A percentile compares a stretch with the other conserved stretches of the same genome.
Evolutionary conservation across 2,113 vertebrate genomes (phyloP).

Genomic region (Oxyruncus cristatus): DNA sequence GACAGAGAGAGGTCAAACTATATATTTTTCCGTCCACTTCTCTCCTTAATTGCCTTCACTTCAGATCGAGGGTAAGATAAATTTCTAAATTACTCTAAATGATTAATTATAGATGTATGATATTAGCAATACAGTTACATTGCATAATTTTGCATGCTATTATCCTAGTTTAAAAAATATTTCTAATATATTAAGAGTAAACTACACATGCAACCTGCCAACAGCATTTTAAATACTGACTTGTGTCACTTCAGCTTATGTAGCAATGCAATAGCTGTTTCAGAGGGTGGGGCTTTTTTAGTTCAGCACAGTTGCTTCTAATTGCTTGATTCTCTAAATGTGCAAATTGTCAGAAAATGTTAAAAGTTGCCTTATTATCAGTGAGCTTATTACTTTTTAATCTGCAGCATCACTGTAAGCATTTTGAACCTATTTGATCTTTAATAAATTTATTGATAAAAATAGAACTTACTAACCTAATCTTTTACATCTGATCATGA

Average conservation of each 20-base stretch:
- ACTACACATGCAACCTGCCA: slow-evolving; percentile 18
- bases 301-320: slow-evolving; percentile 20
- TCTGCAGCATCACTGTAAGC: neutral
- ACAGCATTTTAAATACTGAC: slow-evolving; percentile 22
- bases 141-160: slow-evolving; percentile 69
- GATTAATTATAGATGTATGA: slow-evolving; percentile 71
- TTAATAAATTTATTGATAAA: neutral
- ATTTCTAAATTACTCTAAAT: slow-evolving; percentile 77
- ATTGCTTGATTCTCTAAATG: neutral
- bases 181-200: slow-evolving; percentile 49
- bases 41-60: slow-evolving; percentile 75
- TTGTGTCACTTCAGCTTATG: slow-evolving; percentile 46
- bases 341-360: slow-evolving; percentile 39
- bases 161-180: slow-evolving; percentile 56
- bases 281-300: slow-evolving; percentile 43
- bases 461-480: neutral
- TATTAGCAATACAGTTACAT: slow-evolving; percentile 62
- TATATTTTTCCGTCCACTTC: slow-evolving; percentile 68
- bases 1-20: slow-evolving; percentile 60
- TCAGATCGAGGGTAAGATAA: slow-evolving; percentile 79
- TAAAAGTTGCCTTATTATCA: slow-evolving; percentile 30
- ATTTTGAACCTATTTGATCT: neutral
- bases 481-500: neutral
- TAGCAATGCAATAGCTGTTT: slow-evolving; percentile 33
- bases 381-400: neutral